Conservation (phyloP, 2,797 vertebrate genomes). For the Anas capensis region DNA sequence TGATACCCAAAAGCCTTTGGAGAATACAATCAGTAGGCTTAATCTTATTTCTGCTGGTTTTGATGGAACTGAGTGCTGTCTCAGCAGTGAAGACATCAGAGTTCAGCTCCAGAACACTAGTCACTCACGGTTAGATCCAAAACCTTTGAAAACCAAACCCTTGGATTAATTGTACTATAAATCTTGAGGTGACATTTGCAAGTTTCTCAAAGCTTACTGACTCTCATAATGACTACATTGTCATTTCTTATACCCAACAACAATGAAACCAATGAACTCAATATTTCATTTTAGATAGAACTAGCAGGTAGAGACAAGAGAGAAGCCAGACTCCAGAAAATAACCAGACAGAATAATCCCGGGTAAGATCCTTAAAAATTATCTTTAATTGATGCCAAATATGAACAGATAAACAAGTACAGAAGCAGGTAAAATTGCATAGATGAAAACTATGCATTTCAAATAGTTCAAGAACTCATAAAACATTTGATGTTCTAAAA, state of each 20-base stretch:
- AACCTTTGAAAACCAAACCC: neutral
- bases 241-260: neutral
- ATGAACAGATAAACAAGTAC: conserved; percentile 87
- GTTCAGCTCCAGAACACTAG: neutral
- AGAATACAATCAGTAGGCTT: neutral
- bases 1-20: neutral
- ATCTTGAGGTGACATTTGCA: neutral
- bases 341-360: conserved; percentile 76
- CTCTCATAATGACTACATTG: neutral
- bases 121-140: neutral
- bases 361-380: conserved; percentile 87
- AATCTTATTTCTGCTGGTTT: neutral
- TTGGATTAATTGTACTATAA: conserved; percentile 4
- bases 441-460: conserved; percentile 88
- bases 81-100: neutral
- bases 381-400: conserved; percentile 90
- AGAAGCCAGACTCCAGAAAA: conserved; percentile 74
- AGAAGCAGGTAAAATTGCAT: conserved; percentile 88
- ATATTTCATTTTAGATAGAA: neutral
- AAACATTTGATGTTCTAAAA: conserved; percentile 79
- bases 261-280: neutral
- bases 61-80: neutral
- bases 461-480: conserved; percentile 79
- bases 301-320: neutral
- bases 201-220: neutral